Conservation (phyloP, 2,797 vertebrate genomes). For the Cyclopterus lumpus region DNA sequence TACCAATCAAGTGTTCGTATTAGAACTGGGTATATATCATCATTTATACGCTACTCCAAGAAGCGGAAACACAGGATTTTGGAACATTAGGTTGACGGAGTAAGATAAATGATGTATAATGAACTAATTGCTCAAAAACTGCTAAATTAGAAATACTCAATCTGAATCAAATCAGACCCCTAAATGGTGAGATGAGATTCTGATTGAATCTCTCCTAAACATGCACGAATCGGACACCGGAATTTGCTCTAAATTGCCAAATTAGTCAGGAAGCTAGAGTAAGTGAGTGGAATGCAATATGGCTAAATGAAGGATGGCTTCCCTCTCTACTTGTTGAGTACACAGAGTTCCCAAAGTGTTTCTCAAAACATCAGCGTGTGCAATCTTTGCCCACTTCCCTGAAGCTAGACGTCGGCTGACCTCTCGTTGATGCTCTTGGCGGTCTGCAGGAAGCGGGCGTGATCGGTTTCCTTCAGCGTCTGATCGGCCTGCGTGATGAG, state of each 20-base stretch:
- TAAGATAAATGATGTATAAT: background rate
- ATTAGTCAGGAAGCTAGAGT: conserved; percentile 45
- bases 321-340: background rate
- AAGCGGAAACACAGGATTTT: background rate
- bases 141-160: conserved; percentile 2
- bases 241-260: conserved; percentile 40
- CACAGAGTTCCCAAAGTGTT: conserved; percentile 17
- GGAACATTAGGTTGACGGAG: background rate
- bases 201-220: conserved; percentile 19
- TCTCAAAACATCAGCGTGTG: conserved; percentile 1
- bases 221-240: conserved; percentile 23
- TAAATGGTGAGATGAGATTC: conserved; percentile 30
- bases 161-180: conserved; percentile 6
- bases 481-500: conserved; percentile 97
- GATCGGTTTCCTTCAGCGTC: conserved; percentile 96
- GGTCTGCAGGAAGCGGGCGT: conserved; percentile 96
- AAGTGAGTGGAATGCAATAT: conserved; percentile 18
- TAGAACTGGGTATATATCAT: background rate
- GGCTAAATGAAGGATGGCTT: conserved; percentile 26
- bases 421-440: conserved; percentile 97
- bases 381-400: conserved; percentile 17
- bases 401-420: conserved; percentile 73
- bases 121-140: background rate
- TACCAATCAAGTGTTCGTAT: background rate
- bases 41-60: no score